Conservation (phyloP, 2,797 vertebrate species). For the Amphiprion clarkii region DNA sequence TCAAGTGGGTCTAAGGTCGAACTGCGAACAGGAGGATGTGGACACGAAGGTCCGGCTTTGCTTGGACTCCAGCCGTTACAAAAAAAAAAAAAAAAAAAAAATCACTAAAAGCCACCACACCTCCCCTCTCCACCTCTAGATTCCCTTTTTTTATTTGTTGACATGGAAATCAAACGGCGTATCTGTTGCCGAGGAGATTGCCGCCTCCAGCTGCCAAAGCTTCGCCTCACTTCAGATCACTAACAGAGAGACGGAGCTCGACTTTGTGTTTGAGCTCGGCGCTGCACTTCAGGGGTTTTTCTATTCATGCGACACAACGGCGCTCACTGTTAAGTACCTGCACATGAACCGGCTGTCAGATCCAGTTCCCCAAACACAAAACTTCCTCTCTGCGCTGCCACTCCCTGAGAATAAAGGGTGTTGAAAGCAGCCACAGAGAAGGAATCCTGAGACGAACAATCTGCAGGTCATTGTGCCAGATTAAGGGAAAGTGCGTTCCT, state of each 20-base stretch:
- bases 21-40: slow-evolving; percentile 52
- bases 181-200: slow-evolving; percentile 52
- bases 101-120: slow-evolving; percentile 6
- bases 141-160: background rate
- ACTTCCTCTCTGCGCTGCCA: slow-evolving; percentile 39
- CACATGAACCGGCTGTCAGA: slow-evolving; percentile 43
- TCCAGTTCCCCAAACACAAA: slow-evolving; percentile 44
- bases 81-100: no score
- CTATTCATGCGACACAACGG: slow-evolving; percentile 51
- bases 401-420: slow-evolving; percentile 17
- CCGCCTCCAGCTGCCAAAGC: slow-evolving; percentile 50
- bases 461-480: slow-evolving; percentile 10
- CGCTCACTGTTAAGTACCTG: slow-evolving; percentile 59
- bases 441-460: background rate
- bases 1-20: slow-evolving; percentile 71
- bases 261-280: slow-evolving; percentile 20
- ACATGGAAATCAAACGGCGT: slow-evolving; percentile 19
- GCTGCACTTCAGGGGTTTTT: slow-evolving; percentile 36
- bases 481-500: slow-evolving; percentile 35
- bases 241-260: slow-evolving; percentile 4
- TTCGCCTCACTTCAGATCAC: slow-evolving; percentile 47
- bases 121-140: background rate
- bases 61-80: slow-evolving; percentile 9
- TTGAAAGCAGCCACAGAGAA: slow-evolving; percentile 16
- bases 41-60: slow-evolving; percentile 64